A percentile compares a stretch with the other conserved stretches of the same genome.
These are phyloP conservation scores for Trachemys scripta DNA, from an alignment of 2,113 vertebrate genomes.

Conservation along the genomic window DNA sequence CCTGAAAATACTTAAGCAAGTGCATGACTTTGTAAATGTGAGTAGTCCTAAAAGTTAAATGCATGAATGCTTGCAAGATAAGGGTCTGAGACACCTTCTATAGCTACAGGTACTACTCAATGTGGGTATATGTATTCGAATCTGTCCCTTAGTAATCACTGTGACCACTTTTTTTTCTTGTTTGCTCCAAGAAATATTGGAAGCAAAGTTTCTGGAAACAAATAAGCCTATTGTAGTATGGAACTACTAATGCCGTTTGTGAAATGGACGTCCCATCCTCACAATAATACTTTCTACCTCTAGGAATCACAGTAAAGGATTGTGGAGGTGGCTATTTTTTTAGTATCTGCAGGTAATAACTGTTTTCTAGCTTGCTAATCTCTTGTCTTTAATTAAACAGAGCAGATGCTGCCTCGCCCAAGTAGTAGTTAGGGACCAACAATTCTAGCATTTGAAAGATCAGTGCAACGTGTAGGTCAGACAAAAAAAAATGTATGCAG, in stretches of 20 bases:
- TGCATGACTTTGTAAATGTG: fast-evolving
- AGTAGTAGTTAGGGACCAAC: background rate
- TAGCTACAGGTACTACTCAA: background rate
- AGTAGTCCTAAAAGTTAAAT: background rate
- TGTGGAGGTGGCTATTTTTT: slow-evolving; percentile 47
- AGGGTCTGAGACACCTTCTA: background rate
- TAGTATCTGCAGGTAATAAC: slow-evolving; percentile 48
- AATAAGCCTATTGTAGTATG: background rate
- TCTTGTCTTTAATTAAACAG: background rate
- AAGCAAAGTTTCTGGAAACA: background rate
- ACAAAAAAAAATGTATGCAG: background rate
- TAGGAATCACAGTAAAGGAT: slow-evolving; percentile 30
- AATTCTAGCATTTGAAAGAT: background rate
- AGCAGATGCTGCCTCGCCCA: slow-evolving; percentile 27
- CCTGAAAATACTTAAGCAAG: background rate
- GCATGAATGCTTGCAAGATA: background rate
- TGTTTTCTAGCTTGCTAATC: slow-evolving; percentile 54
- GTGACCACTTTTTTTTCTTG: background rate
- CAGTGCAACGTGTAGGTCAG: background rate
- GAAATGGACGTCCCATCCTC: slow-evolving; percentile 25
- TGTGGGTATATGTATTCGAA: background rate
- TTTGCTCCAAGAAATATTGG: background rate
- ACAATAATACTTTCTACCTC: background rate
- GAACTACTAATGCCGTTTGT: background rate
- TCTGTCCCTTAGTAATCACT: background rate